Evolutionary conservation across 2,113 vertebrate genomes (phyloP), one percentile per base, ranked within the genome.

Genomic region (Cyrtonyx montezumae): DNA sequence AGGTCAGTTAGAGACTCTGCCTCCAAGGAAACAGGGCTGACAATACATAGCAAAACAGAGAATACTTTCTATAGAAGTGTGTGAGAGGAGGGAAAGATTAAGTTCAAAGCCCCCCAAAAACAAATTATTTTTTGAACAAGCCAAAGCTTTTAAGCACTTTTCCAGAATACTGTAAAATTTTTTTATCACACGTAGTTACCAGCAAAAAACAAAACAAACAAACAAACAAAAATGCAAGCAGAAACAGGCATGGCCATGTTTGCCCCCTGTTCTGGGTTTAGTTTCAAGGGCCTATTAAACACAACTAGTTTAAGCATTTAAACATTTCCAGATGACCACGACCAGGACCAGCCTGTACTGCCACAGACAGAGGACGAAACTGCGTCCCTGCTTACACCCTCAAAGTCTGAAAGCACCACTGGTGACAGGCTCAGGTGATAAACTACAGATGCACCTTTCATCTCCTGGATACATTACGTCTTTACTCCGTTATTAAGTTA

Each of bases 281-380:
- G 95, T 95, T 96, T 96, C 96, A 96, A 95, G 94, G 95, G 95
- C 91, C 93, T 91, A 95, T 79, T 89, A 91, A 92, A 96, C 68
- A 94, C 88, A 82, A 89, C n/a, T 74, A 91, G 48, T 93, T 92
- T 90, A 91, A 83, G 92, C 79, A 83, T 71, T 94, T 87, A 79
- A 92, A 89, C 61, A 34, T 78, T 96, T 94, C 83, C 30, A 73
- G 91, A 93, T 49, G 23, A 96, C 94, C 96, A 96, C 96, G 95
- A 93, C 93, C 94, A 95, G 95, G 89, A 96, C 89, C 84, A 96
- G 94, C 89, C 63, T 89, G 71, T 14, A 28, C 12, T 61, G 82
- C 79, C 84, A 79, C 59, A 74, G 43, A 73, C 30, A 67, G n/a
- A 74, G 61, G 68, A 2, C 66, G 79, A 74, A 74, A 79, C 78